Evolutionary conservation across 2,797 vertebrate species (phyloP).

Genomic region (Sebastes vulpes): DNA sequence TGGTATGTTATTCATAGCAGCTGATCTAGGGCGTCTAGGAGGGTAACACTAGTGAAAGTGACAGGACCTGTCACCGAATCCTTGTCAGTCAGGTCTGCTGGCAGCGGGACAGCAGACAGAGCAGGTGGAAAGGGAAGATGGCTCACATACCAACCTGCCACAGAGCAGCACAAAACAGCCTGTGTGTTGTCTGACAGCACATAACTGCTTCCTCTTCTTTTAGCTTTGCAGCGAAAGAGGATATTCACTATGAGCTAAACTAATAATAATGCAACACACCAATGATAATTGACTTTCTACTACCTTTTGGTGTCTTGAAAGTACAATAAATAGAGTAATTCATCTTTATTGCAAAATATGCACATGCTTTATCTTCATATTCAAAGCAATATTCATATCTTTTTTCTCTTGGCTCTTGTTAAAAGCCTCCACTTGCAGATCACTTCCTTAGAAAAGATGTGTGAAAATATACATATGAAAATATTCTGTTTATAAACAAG

Average conservation of each 20-base stretch:
- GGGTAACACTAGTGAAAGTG: conserved; percentile 51
- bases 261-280: not conserved
- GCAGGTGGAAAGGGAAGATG: conserved; percentile 32
- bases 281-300: not conserved
- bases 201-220: conserved; percentile 7
- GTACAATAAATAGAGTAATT: not conserved
- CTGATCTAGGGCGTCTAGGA: conserved; percentile 7
- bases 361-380: conserved; percentile 12
- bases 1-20: conserved; percentile 1
- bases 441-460: conserved; percentile 1
- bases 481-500: not conserved
- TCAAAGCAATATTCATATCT: conserved; percentile 53
- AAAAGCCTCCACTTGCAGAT: not conserved
- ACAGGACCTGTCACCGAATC: conserved; percentile 45
- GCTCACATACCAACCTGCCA: conserved; percentile 59
- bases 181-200: conserved; percentile 21
- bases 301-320: not conserved
- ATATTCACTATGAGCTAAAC: not conserved
- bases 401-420: not conserved
- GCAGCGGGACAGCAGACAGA: conserved; percentile 12
- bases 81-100: conserved; percentile 47
- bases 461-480: conserved; percentile 8
- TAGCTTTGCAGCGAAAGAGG: conserved; percentile 1
- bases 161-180: conserved; percentile 47
- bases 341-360: not conserved